A percentile compares a stretch with the other conserved stretches of the same genome.
These are phyloP conservation scores for Nematopogon swammerdamellus DNA, from an alignment of 2,888 invertebrate species.

Conservation along the genomic window DNA sequence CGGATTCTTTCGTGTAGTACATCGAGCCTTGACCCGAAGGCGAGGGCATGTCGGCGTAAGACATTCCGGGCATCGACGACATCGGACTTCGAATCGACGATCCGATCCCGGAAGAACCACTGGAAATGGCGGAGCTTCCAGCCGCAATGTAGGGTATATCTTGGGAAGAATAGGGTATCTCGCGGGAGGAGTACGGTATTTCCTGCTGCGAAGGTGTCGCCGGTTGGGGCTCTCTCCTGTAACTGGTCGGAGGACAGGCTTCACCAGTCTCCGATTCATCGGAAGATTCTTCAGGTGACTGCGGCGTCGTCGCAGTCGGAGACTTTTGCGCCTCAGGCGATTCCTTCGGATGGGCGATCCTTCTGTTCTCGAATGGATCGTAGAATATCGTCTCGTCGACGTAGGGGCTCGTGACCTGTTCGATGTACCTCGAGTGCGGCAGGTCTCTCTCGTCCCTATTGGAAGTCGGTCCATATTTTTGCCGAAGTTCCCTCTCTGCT, in stretches of 20 bases:
- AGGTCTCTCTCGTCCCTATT: too few relatives aligned
- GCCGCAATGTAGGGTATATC: too few relatives aligned
- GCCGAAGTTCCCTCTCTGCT: slow-evolving; percentile 5
- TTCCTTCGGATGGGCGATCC: slow-evolving; percentile 20
- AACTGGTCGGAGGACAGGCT: not conserved
- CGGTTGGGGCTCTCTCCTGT: too few relatives aligned
- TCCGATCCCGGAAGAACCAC: too few relatives aligned
- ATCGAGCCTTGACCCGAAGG: too few relatives aligned
- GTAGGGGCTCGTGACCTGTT: not conserved
- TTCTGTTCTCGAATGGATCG: slow-evolving; percentile 33
- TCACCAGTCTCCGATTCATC: not conserved
- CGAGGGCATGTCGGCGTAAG: too few relatives aligned
- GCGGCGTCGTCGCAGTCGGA: not conserved
- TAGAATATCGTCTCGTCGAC: slow-evolving; percentile 40
- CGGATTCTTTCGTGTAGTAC: not conserved
- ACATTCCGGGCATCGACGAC: too few relatives aligned
- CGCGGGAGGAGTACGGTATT: too few relatives aligned
- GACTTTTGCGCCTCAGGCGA: not conserved
- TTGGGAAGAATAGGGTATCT: too few relatives aligned
- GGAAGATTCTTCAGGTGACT: not conserved
- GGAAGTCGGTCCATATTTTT: not conserved
- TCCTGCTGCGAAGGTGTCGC: too few relatives aligned
- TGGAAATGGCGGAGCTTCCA: too few relatives aligned
- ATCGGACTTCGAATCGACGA: too few relatives aligned
- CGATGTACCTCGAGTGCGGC: not conserved